phyloP scores from a whole-genome alignment of 2,113 vertebrate genomes.

The Passer domesticus region DNA sequence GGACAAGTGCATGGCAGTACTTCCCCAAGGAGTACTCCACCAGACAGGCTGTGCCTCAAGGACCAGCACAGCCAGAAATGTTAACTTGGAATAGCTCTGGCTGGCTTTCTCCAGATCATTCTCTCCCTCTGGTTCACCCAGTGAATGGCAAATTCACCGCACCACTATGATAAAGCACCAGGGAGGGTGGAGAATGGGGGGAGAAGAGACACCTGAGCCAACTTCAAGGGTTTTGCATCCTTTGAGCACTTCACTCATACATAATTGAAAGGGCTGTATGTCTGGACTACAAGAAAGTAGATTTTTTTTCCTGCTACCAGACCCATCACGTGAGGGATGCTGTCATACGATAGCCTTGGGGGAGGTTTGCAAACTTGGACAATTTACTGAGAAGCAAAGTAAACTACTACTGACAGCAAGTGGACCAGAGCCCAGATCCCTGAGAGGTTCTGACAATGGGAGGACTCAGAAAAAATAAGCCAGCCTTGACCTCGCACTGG shows the following conservation, averaged over 20 bases:
- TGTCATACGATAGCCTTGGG: neutral
- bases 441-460: neutral
- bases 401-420: constrained; percentile 27
- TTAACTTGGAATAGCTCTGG: neutral
- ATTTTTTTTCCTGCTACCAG: neutral
- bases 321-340: neutral
- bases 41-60: neutral
- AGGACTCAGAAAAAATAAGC: constrained; percentile 46
- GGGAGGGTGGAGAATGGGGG: neutral
- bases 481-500: neutral
- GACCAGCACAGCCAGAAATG: neutral
- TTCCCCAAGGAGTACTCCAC: neutral
- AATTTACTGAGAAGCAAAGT: constrained; percentile 2
- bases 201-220: neutral
- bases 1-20: neutral
- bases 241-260: neutral
- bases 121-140: neutral
- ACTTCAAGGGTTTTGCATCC: neutral
- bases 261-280: neutral
- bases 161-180: neutral
- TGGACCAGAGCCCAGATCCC: neutral
- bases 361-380: neutral
- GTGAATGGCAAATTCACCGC: neutral
- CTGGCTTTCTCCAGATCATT: neutral
- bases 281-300: neutral